Evolutionary conservation across 1,140 invertebrate species (phyloP), one percentile per base, ranked within the genome.

Genomic region (Steinernema feltiae): DNA sequence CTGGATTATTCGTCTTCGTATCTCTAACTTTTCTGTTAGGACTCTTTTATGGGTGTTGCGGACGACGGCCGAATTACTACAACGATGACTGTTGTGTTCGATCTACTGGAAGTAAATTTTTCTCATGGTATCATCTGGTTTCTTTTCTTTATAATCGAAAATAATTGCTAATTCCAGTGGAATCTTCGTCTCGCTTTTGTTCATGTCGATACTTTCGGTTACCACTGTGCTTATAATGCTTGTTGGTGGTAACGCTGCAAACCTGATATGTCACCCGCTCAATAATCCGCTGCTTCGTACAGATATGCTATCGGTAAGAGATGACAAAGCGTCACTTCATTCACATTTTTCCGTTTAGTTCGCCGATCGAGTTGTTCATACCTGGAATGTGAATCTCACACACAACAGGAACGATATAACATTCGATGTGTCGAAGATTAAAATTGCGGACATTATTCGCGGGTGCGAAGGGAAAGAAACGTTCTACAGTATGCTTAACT

Each of bases 51-150:
- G 84, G 84, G 70, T 84, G 82, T 72, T 85, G 84, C 75, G 84
- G 84, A 63, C 70, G 82, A 27, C 78, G 81, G 71, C 79, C 85
- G 18, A 82, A 77, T 29, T 84, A 82, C 48, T 86, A 85, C 76
- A 81, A 85, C 46, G 84, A 85, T 74, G 85, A 85, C 53, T 85
- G 84, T 63, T 85, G 84, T 78, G 83, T 86, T 0, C 73, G 84
- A 69, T 76, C 80, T 24, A 85, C 84, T 15, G 84, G 84, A 24
- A 71, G 79, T 15, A 79, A 80, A 27, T 86, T 85, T 31, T 85
- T 77, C 71, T 80, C 75, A 35, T 84, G 84, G 83, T 84, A 63
- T 12, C 53, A 63, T 63, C 53, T 63, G 24, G 7, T 21, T n/a
- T 7, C 12, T 7, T 63, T 12, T 63, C 2, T 3, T 63, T 63